A percentile compares a stretch with the other conserved stretches of the same genome.
These are phyloP conservation scores for Halcyon senegalensis DNA, from an alignment of 2,113 vertebrate species.

Conservation along the genomic window DNA sequence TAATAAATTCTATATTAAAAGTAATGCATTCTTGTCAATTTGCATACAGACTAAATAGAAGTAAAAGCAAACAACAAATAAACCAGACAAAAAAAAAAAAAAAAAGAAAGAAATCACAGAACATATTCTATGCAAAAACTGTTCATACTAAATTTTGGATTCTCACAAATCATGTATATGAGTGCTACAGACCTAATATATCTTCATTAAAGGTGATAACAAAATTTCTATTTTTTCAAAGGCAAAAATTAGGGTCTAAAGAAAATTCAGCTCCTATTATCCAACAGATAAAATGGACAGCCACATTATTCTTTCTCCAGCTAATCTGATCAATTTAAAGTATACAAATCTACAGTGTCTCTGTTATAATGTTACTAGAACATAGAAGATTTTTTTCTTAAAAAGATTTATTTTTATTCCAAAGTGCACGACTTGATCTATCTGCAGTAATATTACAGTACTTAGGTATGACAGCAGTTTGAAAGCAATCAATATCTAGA, in stretches of 20 bases:
- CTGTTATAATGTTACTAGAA: not conserved
- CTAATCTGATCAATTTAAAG: not conserved
- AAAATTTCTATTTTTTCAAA: not conserved
- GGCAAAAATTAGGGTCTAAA: not conserved
- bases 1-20: not conserved
- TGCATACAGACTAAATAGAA: not conserved
- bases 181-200: not conserved
- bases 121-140: fast-evolving
- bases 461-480: not conserved
- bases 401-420: not conserved
- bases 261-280: not conserved
- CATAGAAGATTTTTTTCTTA: not conserved
- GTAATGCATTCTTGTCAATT: not conserved
- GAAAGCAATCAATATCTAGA: not conserved
- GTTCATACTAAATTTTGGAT: not conserved
- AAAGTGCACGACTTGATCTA: not conserved
- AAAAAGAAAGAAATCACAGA: not conserved
- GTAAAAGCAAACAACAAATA: not conserved
- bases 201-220: not conserved
- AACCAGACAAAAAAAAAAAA: not conserved
- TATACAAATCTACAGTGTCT: not conserved
- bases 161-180: not conserved
- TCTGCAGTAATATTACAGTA: not conserved
- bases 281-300: not conserved
- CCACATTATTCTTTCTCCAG: not conserved